Conservation (phyloP, 2,113 vertebrate species). For the Mesitornis unicolor region DNA sequence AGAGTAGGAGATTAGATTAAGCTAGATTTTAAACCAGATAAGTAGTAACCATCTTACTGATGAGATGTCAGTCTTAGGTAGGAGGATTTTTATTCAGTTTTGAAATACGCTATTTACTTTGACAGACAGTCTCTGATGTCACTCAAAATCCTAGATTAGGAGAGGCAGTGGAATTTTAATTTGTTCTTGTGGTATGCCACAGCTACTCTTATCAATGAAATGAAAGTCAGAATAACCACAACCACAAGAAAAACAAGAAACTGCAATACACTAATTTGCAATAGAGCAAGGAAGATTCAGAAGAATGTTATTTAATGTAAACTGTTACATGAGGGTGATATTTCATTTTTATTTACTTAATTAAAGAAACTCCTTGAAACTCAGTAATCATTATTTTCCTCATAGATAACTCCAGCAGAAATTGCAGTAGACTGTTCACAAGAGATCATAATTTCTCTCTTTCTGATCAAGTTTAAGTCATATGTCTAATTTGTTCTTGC, state of each 20-base stretch:
- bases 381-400: background rate
- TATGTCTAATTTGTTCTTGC: background rate
- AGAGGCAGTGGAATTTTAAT: constrained; percentile 26
- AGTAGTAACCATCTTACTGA: background rate
- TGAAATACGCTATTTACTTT: constrained; percentile 5
- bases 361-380: background rate
- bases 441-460: background rate
- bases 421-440: background rate
- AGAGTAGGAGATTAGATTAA: background rate
- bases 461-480: background rate
- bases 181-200: background rate
- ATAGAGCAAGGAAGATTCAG: background rate
- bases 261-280: background rate
- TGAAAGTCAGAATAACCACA: background rate
- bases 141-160: background rate
- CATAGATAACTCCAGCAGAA: background rate
- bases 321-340: background rate
- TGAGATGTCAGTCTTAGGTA: background rate
- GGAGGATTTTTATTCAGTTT: background rate
- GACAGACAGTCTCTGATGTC: background rate
- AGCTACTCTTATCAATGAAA: background rate
- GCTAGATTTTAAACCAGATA: background rate
- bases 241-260: background rate
- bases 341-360: background rate
- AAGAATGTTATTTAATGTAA: background rate